Conservation (phyloP, 2,113 vertebrate species). For the Ammospiza nelsoni region DNA sequence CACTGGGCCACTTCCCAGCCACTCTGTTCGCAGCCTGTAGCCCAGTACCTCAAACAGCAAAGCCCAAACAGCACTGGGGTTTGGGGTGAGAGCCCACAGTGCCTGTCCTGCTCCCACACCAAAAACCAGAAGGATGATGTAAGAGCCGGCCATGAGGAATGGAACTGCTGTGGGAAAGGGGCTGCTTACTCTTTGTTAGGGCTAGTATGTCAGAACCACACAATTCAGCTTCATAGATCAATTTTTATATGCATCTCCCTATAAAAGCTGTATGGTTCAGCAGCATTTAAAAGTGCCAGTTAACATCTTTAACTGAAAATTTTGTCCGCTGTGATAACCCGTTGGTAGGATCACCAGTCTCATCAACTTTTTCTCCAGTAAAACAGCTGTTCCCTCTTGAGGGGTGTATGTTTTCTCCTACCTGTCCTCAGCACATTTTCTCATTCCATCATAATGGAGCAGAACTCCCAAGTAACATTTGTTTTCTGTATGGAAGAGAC, state of each 20-base stretch:
- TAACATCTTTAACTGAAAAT: neutral
- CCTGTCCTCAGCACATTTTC: neutral
- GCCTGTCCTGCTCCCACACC: too few relatives aligned
- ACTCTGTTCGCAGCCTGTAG: neutral
- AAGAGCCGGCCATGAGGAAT: neutral
- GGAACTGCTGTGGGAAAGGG: neutral
- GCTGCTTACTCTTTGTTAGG: too few relatives aligned
- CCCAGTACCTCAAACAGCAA: fast-evolving
- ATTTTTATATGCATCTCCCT: neutral
- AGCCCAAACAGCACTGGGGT: fast-evolving
- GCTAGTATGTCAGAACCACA: neutral
- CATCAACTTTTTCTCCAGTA: neutral
- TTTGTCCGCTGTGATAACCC: fast-evolving
- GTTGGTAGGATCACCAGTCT: fast-evolving
- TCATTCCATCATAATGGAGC: neutral
- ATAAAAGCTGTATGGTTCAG: neutral
- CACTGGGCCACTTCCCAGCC: neutral
- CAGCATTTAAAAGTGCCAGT: neutral
- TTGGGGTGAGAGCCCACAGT: fast-evolving
- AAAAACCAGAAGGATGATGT: fast-evolving
- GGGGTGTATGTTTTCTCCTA: fast-evolving
- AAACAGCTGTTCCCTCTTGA: neutral
- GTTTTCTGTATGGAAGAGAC: neutral
- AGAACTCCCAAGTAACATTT: neutral
- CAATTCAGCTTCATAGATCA: neutral